These are phyloP conservation scores for Ceratina calcarata DNA, from an alignment of 1,140 invertebrate genomes.

Conservation along the genomic window DNA sequence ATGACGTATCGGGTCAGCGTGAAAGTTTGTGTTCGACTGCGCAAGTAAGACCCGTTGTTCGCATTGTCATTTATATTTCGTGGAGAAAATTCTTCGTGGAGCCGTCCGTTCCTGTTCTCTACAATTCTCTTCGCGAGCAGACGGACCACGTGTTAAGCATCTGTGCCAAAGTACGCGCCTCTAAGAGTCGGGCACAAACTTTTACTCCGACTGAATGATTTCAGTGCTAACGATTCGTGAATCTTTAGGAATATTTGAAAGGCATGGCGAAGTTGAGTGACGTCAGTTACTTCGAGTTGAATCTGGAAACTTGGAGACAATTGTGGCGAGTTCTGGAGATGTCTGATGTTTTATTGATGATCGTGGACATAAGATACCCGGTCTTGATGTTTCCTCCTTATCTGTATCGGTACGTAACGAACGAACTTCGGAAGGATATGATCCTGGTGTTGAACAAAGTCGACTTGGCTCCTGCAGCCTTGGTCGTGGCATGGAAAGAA, in stretches of 20 bases:
- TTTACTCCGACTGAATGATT: no score
- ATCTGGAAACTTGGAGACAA: constrained; percentile 96
- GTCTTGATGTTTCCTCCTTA: constrained; percentile 95
- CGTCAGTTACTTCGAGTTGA: constrained; percentile 91
- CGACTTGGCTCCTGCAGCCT: constrained; percentile 89
- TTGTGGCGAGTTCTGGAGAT: constrained; percentile 95
- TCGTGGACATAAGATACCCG: constrained; percentile 92
- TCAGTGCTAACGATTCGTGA: constrained; percentile 28
- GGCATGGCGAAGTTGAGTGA: constrained; percentile 80
- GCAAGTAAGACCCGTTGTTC: no score
- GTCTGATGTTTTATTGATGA: constrained; percentile 91
- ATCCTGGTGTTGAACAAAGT: constrained; percentile 96
- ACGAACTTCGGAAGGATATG: constrained; percentile 88
- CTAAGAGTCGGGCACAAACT: no score
- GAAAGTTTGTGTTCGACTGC: no score
- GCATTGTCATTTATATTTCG: no score
- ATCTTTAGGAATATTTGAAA: constrained; percentile 83
- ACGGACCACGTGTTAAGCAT: no score
- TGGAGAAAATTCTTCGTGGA: no score
- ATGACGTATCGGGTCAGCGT: no score
- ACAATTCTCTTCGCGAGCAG: no score
- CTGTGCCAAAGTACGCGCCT: no score
- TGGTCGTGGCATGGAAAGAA: constrained; percentile 93
- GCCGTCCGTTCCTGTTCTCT: no score
- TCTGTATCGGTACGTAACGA: constrained; percentile 89